Conservation (phyloP, 2,888 invertebrate genomes). For the Dicroscelio sp. region DNA sequence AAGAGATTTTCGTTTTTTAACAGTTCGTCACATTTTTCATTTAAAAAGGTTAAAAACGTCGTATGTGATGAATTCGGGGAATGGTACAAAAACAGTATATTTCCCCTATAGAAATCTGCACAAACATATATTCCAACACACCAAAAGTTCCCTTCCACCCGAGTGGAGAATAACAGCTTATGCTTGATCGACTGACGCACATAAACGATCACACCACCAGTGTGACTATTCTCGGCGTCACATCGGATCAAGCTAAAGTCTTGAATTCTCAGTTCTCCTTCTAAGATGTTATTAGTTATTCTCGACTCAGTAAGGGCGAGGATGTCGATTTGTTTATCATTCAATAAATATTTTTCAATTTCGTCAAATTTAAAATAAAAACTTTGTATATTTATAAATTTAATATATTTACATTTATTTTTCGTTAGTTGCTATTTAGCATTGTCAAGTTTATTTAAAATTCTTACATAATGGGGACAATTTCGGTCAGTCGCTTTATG, state of each 20-base stretch:
- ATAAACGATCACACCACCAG: slow-evolving; percentile 19
- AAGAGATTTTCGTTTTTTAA: no score
- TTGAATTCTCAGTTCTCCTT: background rate
- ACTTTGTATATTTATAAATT: slow-evolving; percentile 13
- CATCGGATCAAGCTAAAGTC: slow-evolving; percentile 18
- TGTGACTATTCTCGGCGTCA: background rate
- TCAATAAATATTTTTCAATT: slow-evolving; percentile 15
- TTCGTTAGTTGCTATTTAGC: slow-evolving; percentile 58
- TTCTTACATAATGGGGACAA: slow-evolving; percentile 49
- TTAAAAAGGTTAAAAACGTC: no score
- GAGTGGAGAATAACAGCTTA: slow-evolving; percentile 5
- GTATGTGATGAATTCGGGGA: background rate
- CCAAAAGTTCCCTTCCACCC: background rate
- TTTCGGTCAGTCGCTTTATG: slow-evolving; percentile 54
- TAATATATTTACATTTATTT: background rate
- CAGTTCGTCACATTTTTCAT: no score
- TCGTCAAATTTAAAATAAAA: slow-evolving; percentile 8
- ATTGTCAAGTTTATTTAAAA: slow-evolving; percentile 53
- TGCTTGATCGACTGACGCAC: background rate
- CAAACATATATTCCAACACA: background rate
- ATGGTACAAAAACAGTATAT: slow-evolving; percentile 21
- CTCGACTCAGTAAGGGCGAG: slow-evolving; percentile 3
- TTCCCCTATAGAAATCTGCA: background rate
- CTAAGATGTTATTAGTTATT: slow-evolving; percentile 8
- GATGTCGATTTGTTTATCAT: slow-evolving; percentile 11